Percentiles rank a stretch among this genome's conserved stretches.
These are phyloP conservation scores for Limnephilus auricula DNA, from an alignment of 2,888 invertebrate genomes.

Conservation along the genomic window DNA sequence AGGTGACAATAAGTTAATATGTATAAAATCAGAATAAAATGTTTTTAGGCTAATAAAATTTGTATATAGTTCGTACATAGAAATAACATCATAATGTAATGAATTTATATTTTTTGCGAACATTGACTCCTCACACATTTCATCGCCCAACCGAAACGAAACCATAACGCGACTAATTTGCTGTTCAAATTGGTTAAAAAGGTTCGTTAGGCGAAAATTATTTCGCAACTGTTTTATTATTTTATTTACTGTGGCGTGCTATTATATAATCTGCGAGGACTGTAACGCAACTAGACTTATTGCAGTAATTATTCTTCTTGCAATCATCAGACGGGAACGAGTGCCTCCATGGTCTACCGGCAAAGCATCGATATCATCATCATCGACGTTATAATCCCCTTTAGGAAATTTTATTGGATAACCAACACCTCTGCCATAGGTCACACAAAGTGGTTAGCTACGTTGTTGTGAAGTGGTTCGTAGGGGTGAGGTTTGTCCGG, in stretches of 20 bases:
- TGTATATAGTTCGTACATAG: neutral
- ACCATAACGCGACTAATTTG: neutral
- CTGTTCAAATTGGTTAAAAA: neutral
- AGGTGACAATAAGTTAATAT: too few relatives aligned
- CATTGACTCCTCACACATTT: neutral
- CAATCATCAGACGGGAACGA: neutral
- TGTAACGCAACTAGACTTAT: neutral
- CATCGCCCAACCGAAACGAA: neutral
- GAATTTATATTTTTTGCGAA: neutral
- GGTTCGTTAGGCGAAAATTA: constrained; percentile 9
- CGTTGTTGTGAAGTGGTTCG: too few relatives aligned
- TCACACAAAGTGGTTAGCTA: too few relatives aligned
- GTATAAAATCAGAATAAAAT: too few relatives aligned
- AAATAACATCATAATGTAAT: neutral
- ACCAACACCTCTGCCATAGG: too few relatives aligned
- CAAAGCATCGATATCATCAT: neutral
- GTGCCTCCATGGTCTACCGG: neutral
- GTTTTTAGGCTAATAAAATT: too few relatives aligned
- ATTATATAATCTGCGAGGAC: constrained; percentile 13
- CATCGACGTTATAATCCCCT: neutral
- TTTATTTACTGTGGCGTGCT: neutral
- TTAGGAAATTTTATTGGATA: too few relatives aligned
- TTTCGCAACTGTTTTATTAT: neutral
- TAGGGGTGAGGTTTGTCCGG: too few relatives aligned
- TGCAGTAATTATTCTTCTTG: neutral